Conservation (phyloP, 2,888 invertebrate genomes). For the Flexamia atlantica region DNA sequence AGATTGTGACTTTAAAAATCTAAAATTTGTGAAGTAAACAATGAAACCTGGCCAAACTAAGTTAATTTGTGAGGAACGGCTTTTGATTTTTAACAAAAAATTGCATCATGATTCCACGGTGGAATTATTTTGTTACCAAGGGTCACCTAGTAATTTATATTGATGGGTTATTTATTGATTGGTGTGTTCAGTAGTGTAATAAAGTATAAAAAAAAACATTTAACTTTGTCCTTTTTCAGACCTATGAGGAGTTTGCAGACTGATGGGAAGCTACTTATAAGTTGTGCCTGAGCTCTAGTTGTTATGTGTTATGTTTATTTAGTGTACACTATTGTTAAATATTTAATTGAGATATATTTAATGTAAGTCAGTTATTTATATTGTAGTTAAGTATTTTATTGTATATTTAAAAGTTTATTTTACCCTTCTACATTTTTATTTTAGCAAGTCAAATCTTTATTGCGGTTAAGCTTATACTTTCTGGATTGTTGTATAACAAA, state of each 20-base stretch:
- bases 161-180: no score
- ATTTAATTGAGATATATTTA: slow-evolving; percentile 36
- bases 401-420: slow-evolving; percentile 7
- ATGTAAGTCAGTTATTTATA: slow-evolving; percentile 41
- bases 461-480: background rate
- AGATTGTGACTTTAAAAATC: no score
- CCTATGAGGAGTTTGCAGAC: slow-evolving; percentile 1
- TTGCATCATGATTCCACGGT: no score
- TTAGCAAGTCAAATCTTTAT: slow-evolving; percentile 2
- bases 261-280: slow-evolving; percentile 17
- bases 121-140: no score
- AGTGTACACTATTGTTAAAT: slow-evolving; percentile 5
- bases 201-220: no score
- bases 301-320: slow-evolving; percentile 29
- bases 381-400: slow-evolving; percentile 37
- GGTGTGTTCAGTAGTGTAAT: no score
- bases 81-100: no score
- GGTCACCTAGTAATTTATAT: no score
- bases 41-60: no score
- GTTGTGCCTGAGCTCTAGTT: slow-evolving; percentile 38
- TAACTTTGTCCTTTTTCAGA: background rate
- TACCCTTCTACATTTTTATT: background rate
- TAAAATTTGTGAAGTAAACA: no score
- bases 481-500: background rate
- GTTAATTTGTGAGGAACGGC: no score